Percentiles rank a stretch among this genome's conserved stretches.
Conservation (phyloP, 2,113 vertebrate genomes). For the Lagopus leucura region DNA sequence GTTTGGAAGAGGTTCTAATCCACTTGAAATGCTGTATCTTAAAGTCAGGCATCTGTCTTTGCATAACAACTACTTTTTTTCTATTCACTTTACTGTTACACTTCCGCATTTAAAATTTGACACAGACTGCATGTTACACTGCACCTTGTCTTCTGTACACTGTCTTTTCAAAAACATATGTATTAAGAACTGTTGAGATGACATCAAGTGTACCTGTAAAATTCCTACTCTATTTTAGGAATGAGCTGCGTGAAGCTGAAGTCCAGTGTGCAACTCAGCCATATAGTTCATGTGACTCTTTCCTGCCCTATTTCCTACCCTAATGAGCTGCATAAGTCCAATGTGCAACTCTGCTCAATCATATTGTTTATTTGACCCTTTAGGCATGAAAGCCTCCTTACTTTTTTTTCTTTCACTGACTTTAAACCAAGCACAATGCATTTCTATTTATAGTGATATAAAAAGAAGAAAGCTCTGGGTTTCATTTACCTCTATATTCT, state of each 20-base stretch:
- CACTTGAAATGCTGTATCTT: background rate
- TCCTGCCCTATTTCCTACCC: background rate
- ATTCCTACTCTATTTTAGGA: background rate
- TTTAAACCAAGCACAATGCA: background rate
- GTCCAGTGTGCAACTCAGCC: background rate
- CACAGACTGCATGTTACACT: background rate
- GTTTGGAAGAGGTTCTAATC: background rate
- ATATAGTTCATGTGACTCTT: background rate
- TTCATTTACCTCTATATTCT: background rate
- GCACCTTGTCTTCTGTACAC: background rate
- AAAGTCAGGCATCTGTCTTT: background rate
- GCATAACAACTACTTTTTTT: background rate
- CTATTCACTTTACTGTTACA: background rate
- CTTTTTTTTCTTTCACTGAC: background rate
- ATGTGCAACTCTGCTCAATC: background rate
- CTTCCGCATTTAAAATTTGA: background rate
- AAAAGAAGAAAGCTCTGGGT: background rate
- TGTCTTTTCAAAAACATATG: background rate
- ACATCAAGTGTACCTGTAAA: background rate
- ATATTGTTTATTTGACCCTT: background rate
- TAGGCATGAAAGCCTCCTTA: background rate
- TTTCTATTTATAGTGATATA: background rate
- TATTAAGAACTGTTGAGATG: background rate
- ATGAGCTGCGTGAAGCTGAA: background rate
- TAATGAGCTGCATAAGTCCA: background rate